These are phyloP conservation scores for Globodera ellingtonae DNA, from an alignment of 1,140 invertebrate species.

Conservation along the genomic window DNA sequence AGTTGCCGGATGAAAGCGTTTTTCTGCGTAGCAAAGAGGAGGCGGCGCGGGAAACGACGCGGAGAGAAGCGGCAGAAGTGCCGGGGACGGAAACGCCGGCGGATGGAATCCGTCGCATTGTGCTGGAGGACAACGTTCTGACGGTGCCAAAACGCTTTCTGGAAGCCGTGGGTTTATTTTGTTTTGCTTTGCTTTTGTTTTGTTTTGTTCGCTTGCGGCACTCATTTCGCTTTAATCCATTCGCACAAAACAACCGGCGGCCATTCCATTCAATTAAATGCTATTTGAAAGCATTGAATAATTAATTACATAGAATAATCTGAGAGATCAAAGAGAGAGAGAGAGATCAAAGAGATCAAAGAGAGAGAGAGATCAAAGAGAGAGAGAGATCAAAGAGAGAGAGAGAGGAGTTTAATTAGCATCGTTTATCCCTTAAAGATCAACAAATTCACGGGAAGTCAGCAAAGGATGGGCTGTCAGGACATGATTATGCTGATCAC, in stretches of 20 bases:
- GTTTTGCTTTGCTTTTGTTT: constrained; percentile 5
- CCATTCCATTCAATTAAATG: too few relatives aligned
- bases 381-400: too few relatives aligned
- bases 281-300: too few relatives aligned
- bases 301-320: too few relatives aligned
- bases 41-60: constrained; percentile 31
- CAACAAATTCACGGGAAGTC: constrained; percentile 49
- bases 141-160: constrained; percentile 51
- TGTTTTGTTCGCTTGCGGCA: neutral
- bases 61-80: neutral
- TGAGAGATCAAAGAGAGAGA: too few relatives aligned
- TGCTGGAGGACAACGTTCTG: constrained; percentile 57
- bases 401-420: too few relatives aligned
- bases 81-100: constrained; percentile 27
- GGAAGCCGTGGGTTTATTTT: constrained; percentile 49
- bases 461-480: constrained; percentile 74
- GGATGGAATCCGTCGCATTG: constrained; percentile 33
- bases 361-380: too few relatives aligned
- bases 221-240: neutral
- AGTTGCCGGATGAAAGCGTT: constrained; percentile 45
- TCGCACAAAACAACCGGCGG: too few relatives aligned
- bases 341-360: too few relatives aligned
- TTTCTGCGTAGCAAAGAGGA: constrained; percentile 54
- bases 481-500: constrained; percentile 85
- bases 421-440: constrained; percentile 46